Evolutionary conservation across 1,140 invertebrate genomes (phyloP).

Genomic region (Listronotus oregonensis): DNA sequence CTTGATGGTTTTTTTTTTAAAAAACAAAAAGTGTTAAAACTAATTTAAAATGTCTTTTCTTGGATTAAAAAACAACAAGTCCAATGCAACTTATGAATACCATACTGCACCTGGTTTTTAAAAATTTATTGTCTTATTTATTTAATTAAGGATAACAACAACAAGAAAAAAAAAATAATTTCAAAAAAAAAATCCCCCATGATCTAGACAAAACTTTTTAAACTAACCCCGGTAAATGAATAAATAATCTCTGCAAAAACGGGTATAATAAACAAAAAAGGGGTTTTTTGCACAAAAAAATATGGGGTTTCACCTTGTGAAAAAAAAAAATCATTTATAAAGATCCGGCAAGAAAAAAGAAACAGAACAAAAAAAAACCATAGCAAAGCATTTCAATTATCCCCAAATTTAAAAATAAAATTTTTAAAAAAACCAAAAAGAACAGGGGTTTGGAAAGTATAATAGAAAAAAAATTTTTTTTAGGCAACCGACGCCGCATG

Average conservation of each 20-base stretch:
- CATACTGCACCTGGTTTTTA: too few relatives aligned
- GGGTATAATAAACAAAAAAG: neutral
- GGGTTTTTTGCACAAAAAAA: conserved; percentile 11
- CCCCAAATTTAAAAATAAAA: conserved; percentile 39
- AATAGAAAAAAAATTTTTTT: conserved; percentile 42
- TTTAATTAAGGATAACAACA: too few relatives aligned
- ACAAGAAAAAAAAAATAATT: too few relatives aligned
- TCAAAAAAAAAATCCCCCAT: too few relatives aligned
- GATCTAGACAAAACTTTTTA: too few relatives aligned
- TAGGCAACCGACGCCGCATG: conserved; percentile 25
- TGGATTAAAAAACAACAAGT: too few relatives aligned
- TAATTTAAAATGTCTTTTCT: too few relatives aligned
- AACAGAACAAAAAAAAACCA: neutral
- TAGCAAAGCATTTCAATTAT: conserved; percentile 28
- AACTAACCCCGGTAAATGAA: conserved; percentile 12
- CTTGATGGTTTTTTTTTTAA: too few relatives aligned
- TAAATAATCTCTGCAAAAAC: neutral
- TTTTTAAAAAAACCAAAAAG: conserved; percentile 39
- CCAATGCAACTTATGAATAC: too few relatives aligned
- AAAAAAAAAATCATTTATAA: neutral
- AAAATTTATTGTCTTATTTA: too few relatives aligned
- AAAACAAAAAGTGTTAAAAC: too few relatives aligned
- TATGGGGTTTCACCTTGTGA: conserved; percentile 1
- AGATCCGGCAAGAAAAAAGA: conserved; percentile 17
- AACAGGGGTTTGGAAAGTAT: conserved; percentile 40